Conservation (phyloP, 2,113 vertebrate species). For the Anguilla rostrata region DNA sequence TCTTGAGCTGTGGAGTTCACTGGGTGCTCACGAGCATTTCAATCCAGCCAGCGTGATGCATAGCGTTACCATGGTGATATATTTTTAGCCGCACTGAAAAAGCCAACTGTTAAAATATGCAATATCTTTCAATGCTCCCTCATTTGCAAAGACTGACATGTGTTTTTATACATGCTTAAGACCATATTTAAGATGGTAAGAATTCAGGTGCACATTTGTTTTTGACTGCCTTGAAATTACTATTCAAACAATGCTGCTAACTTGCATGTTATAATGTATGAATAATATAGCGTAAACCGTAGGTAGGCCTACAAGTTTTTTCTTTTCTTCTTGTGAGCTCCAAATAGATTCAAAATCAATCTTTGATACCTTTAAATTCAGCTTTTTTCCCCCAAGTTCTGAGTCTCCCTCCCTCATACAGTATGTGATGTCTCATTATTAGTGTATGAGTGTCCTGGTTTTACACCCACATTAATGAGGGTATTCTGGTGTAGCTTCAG, state of each 20-base stretch:
- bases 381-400: conserved; percentile 15
- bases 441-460: conserved; percentile 35
- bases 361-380: conserved; percentile 11
- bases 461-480: conserved; percentile 45
- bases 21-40: conserved; percentile 50
- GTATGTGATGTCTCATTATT: neutral
- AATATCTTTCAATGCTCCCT: conserved; percentile 34
- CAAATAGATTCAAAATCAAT: conserved; percentile 18
- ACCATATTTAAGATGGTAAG: neutral
- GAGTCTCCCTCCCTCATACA: conserved; percentile 11
- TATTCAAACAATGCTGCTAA: neutral
- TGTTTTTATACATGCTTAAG: neutral
- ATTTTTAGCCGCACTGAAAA: conserved; percentile 64
- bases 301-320: neutral
- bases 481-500: conserved; percentile 39
- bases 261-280: neutral
- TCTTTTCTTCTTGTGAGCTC: neutral
- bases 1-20: conserved; percentile 16
- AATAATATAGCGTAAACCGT: neutral
- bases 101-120: conserved; percentile 72
- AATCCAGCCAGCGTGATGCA: conserved; percentile 65
- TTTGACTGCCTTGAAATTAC: neutral
- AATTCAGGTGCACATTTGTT: neutral
- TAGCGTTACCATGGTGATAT: conserved; percentile 78
- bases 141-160: conserved; percentile 15